Evolutionary conservation across 1,140 invertebrate genomes (phyloP).

Genomic region (Halesus radiatus): DNA sequence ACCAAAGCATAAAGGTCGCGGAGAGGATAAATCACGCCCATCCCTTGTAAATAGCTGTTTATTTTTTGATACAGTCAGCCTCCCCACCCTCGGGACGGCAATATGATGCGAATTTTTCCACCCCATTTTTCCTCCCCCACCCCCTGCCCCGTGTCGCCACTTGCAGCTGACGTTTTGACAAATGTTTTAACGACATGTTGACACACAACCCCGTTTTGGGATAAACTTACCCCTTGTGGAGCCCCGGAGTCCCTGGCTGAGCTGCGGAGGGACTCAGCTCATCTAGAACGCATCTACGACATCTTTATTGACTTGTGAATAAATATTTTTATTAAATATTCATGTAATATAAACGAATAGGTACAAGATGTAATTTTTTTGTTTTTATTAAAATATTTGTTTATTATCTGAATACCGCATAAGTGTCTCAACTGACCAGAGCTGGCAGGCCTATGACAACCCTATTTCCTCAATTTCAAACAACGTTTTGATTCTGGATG

Average conservation of each 20-base stretch:
- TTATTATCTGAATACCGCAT: too few relatives aligned
- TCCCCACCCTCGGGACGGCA: not conserved
- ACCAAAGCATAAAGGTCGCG: conserved; percentile 20
- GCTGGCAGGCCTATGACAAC: too few relatives aligned
- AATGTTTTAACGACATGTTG: conserved; percentile 59
- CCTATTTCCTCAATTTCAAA: too few relatives aligned
- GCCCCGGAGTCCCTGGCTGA: not conserved
- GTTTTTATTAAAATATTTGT: too few relatives aligned
- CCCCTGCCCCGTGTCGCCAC: conserved; percentile 46
- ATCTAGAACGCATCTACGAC: not conserved
- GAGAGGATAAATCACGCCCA: conserved; percentile 33
- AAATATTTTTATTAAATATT: not conserved
- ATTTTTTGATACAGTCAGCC: conserved; percentile 42
- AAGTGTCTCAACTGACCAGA: too few relatives aligned
- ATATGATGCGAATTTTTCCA: conserved; percentile 56
- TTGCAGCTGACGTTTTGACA: conserved; percentile 58
- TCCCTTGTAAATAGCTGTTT: conserved; percentile 42
- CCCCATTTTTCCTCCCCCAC: not conserved
- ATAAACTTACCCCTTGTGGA: conserved; percentile 32
- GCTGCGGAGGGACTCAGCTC: not conserved
- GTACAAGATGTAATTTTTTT: too few relatives aligned
- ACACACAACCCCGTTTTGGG: conserved; percentile 47
- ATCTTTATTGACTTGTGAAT: too few relatives aligned
- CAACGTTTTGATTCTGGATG: too few relatives aligned
- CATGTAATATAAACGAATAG: too few relatives aligned